Evolutionary conservation across 2,888 invertebrate species (phyloP), one percentile per base, ranked within the genome.

Genomic region (Rhagium mordax): DNA sequence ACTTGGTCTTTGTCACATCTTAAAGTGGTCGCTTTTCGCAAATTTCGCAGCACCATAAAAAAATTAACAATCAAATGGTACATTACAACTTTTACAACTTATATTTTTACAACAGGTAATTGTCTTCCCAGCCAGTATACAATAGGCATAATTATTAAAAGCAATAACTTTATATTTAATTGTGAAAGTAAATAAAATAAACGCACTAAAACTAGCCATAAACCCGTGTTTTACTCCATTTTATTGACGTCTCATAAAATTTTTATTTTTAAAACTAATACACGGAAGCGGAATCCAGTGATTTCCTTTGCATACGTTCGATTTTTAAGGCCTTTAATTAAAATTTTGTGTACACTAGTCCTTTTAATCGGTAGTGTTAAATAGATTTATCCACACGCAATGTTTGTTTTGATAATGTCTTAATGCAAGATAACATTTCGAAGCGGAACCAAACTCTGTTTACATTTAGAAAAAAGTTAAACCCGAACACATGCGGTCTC

Each of bases 341-440:
- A 18, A 53, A 49, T 53, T 16, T 27, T 48, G 20, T 53, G 29
- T 29, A 65, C 49, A 29, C 21, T n/a, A 18, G n/a, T 21, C 49
- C 13, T 29, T 64, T 49, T 64, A 27, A 49, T 48, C 62, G 16
- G 13, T 16, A 10, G 29, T 13, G 24, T 55, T 53, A 65, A 53
- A 65, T 65, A 65, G 65, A 18, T 53, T 65, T 33, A 33, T 53
- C 53, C 55, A 5, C 16, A 53, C 4, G 4, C 33, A 27, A n/a
- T 51, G 65, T 65, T 65, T 65, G 53, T 65, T 65, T 65, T 65
- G 53, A 33, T 29, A 51, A 65, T 55, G 65, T 18, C 65, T 65
- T 65, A 65, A 55, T 53, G 10, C 53, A 29, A 18, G 51, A 51
- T 65, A 65, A 51, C 21, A 64, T 49, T 64, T 33, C 53, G 33